Conservation (phyloP, 2,888 invertebrate species). For the Drosophila differens region DNA sequence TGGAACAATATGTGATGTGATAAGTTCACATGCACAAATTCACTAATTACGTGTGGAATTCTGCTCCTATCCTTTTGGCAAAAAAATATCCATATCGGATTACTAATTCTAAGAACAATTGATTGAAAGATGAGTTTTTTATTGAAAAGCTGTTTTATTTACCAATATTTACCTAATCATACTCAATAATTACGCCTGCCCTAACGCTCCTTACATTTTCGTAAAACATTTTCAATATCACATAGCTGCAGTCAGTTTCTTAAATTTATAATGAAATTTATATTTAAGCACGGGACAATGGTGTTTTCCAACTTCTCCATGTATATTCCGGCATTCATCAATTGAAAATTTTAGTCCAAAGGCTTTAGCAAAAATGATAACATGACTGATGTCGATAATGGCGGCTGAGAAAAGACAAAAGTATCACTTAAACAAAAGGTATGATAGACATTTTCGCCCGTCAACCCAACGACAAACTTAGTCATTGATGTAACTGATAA, state of each 20-base stretch:
- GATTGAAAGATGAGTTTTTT: not conserved
- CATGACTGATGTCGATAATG: constrained; percentile 7
- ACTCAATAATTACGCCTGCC: not conserved
- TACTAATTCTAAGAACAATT: not conserved
- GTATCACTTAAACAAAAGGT: constrained; percentile 46
- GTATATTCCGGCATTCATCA: not conserved
- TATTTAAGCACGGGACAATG: not conserved
- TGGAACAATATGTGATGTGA: not conserved
- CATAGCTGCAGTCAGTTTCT: not conserved
- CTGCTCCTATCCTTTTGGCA: not conserved
- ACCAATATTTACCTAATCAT: not conserved
- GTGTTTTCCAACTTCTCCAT: not conserved
- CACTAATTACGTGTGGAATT: not conserved
- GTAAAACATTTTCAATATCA: too few species aligned
- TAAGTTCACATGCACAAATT: not conserved
- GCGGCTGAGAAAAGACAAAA: constrained; percentile 30
- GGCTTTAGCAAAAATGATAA: constrained; percentile 16
- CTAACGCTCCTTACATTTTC: not conserved
- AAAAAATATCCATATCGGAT: not conserved
- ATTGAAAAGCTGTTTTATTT: not conserved
- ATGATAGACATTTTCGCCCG: constrained; percentile 62
- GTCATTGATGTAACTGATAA: constrained; percentile 74
- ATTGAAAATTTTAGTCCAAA: not conserved
- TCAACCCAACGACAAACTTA: constrained; percentile 62
- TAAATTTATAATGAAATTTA: not conserved